Base-by-base conservation (phyloP, 2,113 vertebrate species). In the Caloenas nicobarica region DNA sequence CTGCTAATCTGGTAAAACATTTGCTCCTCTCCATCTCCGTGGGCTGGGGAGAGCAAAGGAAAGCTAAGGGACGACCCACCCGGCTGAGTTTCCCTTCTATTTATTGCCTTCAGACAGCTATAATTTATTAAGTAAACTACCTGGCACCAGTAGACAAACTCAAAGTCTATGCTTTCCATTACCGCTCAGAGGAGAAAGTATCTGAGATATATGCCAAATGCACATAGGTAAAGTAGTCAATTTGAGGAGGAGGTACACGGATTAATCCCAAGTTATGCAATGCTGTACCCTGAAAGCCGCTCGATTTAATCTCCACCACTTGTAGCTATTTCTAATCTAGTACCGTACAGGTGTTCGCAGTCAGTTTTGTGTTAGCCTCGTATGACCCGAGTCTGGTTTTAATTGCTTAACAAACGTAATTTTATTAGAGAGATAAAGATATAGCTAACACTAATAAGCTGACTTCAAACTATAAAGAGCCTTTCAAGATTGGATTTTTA, bases 401-500 rank as follows among this genome's bases (percentile, higher is more conserved):
- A 97, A 98, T 98, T 98, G 97, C 97, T 98, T 97, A 98, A 97
- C 97, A 97, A 98, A 97, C 69, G 31, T 98, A 97, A 98, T 98
- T 98, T 98, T 98, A 98, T 97, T 96, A 97, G 96, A 4, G 51
- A 97, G 97, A 97, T 97, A 98, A 97, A 98, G 97, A 97, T 97
- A 98, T 58, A 94, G 96, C 93, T 92, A 97, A 96, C 93, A 69
- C 95, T 96, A 97, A 97, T 97, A 98, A 98, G 97, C 96, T 95
- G 96, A 79, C 96, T 98, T 97, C 97, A 61, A 97, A 98, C 98
- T 95, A 97, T 94, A 97, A 95, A 96, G 81, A 97, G 96, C 85
- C 93, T 97, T 97, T 98, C 97, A 94, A 97, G 98, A 98, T 97
- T 96, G 96, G 97, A 97, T 98, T 97, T 98, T 98, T 97, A 97